Base-by-base conservation (phyloP, 2,888 invertebrate genomes). In the Lapara coniferarum region DNA sequence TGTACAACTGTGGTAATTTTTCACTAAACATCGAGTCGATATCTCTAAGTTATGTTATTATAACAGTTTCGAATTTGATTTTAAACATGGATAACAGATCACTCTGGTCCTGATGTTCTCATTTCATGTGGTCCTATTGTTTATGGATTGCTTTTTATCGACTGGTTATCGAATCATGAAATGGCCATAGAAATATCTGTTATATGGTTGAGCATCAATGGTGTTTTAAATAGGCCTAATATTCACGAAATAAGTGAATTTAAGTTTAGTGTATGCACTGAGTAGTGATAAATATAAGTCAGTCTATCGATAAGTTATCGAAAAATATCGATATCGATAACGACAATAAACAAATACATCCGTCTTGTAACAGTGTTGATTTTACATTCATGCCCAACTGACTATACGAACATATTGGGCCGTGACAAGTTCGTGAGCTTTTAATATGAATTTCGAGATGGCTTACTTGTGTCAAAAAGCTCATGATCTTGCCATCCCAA, bases 241-340 rank as follows among this genome's bases (percentile, higher is more conserved):
- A 13, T 14, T 37, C 30, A 30, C 57, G 25, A 55, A 53, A 6
- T 57, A 5, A 57, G 37, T 57, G 46, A 59, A 16, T 46, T 4
- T 16, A 10, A 16, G 58, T 37, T 10, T 58, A n/a, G 14, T n/a
- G 10, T 55, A 55, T 55, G 19, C 55, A 55, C 19, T 55, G 19
- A 55, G 10, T 19, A 55, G 19, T 0, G 10, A 55, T 19, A 10
- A 3, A 19, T 19, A 46, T 59, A 44, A 16, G n/a, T 58, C 58
- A n/a, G 58, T 59, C 46, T 19, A 46, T 49, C 49, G 49, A 63
- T 63, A 63, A 25, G 46, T 19, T 63, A 46, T 46, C 59, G 19
- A 16, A n/a, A n/a, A 37, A 44, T 16, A 49, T 53, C 16, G 53
- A 53, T 10, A 53, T 52, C 53, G 12, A 19, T 63, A 63, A 46